Base-by-base conservation (phyloP, 2,888 invertebrate species). In the Pandemis cinnamomeana region DNA sequence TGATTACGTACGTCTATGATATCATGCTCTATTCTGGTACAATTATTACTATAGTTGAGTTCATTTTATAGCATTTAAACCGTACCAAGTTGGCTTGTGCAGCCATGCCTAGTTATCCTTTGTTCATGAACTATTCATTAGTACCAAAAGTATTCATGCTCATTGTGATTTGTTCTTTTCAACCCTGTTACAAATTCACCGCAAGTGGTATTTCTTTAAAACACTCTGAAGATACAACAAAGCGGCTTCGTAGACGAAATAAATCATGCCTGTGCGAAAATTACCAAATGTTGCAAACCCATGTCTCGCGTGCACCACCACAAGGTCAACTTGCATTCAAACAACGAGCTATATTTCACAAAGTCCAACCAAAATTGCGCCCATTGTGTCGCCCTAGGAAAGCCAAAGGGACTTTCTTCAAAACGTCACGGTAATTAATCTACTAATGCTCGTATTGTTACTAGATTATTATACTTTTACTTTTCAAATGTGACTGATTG, bases 191-290 rank as follows among this genome's bases (percentile, higher is more conserved):
- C 87, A 84, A 86, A 86, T 86, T 88, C 91, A 86, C 91, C 89
- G 81, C 91, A 89, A 92, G 91, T 85, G 92, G 91, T 91, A 87
- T 85, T 85, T 87, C 87, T 87, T 74, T 48, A 71, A 87, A 91
- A 89, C 91, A 89, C 84, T 85, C 78, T 80, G 83, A 80, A 71
- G 75, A 79, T 79, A 80, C 81, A 86, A 91, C 91, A 91, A 91
- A 87, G 86, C 83, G 82, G 71, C 79, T 81, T 82, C 84, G 81
- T 80, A 82, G 82, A 78, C 81, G 76, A 80, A 79, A 91, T 93
- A 93, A 93, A 93, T 94, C 91, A 93, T 83, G 77, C 76, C 84
- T 88, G 87, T 88, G 90, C 89, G 87, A 91, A 92, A 89, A 85
- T 87, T 80, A 84, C 87, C 90, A 90, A 92, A 92, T 90, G 91